Percentiles rank a stretch among this genome's conserved stretches.
These are phyloP conservation scores for Neoscelio sp. DNA, from an alignment of 2,888 invertebrate species.

Conservation along the genomic window DNA sequence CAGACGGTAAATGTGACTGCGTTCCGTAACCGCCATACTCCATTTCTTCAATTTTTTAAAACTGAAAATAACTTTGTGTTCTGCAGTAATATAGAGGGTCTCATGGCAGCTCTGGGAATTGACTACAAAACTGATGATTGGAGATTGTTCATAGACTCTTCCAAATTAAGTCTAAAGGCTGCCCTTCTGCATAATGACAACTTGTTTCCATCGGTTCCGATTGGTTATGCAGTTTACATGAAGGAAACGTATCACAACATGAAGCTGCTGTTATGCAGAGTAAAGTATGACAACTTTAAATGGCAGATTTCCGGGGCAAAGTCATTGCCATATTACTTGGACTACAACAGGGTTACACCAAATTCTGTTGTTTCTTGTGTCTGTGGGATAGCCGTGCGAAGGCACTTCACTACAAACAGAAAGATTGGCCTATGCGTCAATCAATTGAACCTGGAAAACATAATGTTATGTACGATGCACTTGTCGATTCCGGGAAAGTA, in stretches of 20 bases:
- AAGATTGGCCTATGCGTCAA: constrained; percentile 19
- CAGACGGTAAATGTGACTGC: not conserved
- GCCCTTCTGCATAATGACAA: constrained; percentile 73
- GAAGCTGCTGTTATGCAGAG: constrained; percentile 73
- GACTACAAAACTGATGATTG: not conserved
- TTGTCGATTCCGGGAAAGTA: constrained; percentile 8
- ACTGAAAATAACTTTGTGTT: not conserved
- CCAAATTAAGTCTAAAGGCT: constrained; percentile 48
- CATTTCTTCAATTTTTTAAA: not conserved
- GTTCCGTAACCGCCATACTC: not conserved
- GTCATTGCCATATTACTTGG: constrained; percentile 72
- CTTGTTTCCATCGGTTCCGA: constrained; percentile 71
- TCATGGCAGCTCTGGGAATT: not conserved
- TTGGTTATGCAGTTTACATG: constrained; percentile 72
- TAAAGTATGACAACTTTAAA: constrained; percentile 72
- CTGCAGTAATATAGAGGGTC: not conserved
- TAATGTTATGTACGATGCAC: constrained; percentile 12
- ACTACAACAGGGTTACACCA: constrained; percentile 66
- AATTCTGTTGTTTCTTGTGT: constrained; percentile 57
- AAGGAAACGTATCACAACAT: constrained; percentile 75
- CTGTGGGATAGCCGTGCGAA: constrained; percentile 35
- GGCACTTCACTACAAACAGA: constrained; percentile 7
- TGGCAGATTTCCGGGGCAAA: constrained; percentile 74
- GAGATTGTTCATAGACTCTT: constrained; percentile 2
- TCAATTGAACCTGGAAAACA: constrained; percentile 8